Conservation (phyloP, 2,113 vertebrate genomes). For the Gallinago media region DNA sequence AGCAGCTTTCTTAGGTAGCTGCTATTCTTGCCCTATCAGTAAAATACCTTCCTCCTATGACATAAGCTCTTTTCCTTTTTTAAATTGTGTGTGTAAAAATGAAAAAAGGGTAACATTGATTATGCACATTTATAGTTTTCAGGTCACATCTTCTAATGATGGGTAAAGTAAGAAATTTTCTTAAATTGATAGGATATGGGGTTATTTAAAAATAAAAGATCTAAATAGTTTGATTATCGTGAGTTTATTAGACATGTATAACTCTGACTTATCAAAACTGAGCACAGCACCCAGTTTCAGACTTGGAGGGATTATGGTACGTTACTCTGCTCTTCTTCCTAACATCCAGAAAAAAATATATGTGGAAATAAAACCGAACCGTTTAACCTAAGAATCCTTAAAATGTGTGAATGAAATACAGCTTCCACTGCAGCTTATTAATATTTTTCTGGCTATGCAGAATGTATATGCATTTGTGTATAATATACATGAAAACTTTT, state of each 20-base stretch:
- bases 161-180: background rate
- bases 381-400: background rate
- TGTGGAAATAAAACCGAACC: background rate
- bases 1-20: background rate
- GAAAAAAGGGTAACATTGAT: background rate
- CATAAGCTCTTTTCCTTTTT: background rate
- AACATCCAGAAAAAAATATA: background rate
- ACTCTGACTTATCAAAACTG: background rate
- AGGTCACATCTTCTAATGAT: background rate
- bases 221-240: background rate
- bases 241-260: background rate
- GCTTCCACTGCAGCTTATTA: background rate
- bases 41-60: background rate
- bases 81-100: background rate
- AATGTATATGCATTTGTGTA: background rate
- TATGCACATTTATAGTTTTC: background rate
- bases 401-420: background rate
- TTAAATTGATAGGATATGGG: background rate
- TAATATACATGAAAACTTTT: background rate
- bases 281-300: background rate
- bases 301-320: background rate
- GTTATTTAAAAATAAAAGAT: background rate
- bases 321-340: background rate
- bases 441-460: background rate
- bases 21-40: background rate